phyloP scores from a whole-genome alignment of 2,888 invertebrate genomes.

The Epinotia bilunana region DNA sequence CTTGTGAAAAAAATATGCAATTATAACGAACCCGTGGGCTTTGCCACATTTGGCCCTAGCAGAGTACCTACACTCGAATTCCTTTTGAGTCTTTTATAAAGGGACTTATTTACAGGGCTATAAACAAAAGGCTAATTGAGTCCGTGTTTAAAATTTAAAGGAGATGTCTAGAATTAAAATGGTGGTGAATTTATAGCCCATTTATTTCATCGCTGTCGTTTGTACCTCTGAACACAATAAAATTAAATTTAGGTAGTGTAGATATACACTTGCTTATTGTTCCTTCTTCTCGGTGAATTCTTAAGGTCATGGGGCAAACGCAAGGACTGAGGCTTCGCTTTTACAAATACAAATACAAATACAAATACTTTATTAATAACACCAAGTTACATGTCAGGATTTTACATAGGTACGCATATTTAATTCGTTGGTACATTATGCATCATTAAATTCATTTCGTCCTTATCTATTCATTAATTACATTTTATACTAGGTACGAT shows the following conservation, averaged over 20 bases:
- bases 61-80: slow-evolving; percentile 6
- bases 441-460: too few species aligned
- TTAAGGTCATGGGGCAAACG: too few species aligned
- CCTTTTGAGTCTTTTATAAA: slow-evolving; percentile 5
- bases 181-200: neutral
- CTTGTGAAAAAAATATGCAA: neutral
- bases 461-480: too few species aligned
- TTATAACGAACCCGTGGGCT: neutral
- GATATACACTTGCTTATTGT: neutral
- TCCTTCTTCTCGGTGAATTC: too few species aligned
- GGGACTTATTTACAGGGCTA: slow-evolving; percentile 1
- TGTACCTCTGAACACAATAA: neutral
- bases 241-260: neutral
- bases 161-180: slow-evolving; percentile 8
- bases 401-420: too few species aligned
- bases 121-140: slow-evolving; percentile 17
- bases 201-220: slow-evolving; percentile 4
- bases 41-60: neutral
- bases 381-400: too few species aligned
- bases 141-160: slow-evolving; percentile 18
- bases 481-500: too few species aligned
- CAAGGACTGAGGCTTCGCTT: too few species aligned
- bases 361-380: too few species aligned
- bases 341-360: too few species aligned
- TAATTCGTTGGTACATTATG: too few species aligned